These are phyloP conservation scores for Eulemur albifrons DNA, from an alignment of 2,797 vertebrate species.

Conservation along the genomic window DNA sequence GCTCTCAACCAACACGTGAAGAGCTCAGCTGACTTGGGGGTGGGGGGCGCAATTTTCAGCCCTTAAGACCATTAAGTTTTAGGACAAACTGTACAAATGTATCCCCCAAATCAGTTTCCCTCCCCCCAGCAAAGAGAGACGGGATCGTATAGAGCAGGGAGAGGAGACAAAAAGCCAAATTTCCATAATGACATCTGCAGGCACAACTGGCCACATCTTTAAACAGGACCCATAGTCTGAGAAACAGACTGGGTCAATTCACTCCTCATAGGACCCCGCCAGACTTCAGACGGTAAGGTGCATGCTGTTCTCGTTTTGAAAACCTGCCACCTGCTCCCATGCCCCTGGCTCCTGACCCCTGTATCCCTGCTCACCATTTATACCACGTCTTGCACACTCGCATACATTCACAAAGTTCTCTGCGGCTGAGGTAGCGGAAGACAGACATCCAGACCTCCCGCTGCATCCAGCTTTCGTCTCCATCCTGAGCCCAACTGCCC, in stretches of 20 bases:
- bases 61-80: not conserved
- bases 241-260: not conserved
- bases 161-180: not conserved
- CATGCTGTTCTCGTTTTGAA: slow-evolving; percentile 20
- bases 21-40: not conserved
- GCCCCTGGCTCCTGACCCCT: slow-evolving; percentile 51
- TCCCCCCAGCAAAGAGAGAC: not conserved
- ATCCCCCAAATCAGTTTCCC: not conserved
- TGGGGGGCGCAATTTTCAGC: not conserved
- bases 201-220: not conserved
- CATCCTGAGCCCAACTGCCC: slow-evolving; percentile 87
- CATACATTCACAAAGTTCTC: slow-evolving; percentile 98
- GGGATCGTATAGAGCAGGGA: not conserved
- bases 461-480: slow-evolving; percentile 91
- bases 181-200: not conserved
- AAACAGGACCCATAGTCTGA: not conserved
- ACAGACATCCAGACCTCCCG: slow-evolving; percentile 98
- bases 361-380: slow-evolving; percentile 94
- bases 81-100: not conserved
- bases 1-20: not conserved
- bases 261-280: not conserved
- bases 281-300: not conserved
- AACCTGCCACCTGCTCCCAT: slow-evolving; percentile 50
- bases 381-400: slow-evolving; percentile 99
- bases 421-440: slow-evolving; percentile 95